Percentiles rank a stretch among this genome's conserved stretches.
phyloP scores from a whole-genome alignment of 2,797 vertebrate genomes.

The Gallinago nigripennis region DNA sequence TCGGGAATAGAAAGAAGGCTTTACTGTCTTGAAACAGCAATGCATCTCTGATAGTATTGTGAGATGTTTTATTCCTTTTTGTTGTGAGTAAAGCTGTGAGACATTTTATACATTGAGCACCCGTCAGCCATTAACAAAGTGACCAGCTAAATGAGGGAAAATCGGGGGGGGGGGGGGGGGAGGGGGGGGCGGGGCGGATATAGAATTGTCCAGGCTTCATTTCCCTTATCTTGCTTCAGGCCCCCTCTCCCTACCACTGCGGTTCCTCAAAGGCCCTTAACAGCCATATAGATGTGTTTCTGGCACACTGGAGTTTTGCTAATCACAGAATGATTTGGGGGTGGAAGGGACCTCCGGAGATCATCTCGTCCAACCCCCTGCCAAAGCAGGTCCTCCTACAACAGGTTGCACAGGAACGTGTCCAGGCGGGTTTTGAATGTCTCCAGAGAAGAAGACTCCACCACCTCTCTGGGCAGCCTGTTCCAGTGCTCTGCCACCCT shows the following conservation, averaged over 20 bases:
- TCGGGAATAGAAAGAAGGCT: neutral
- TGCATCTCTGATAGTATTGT: conserved; percentile 1
- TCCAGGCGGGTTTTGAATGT: too few species aligned
- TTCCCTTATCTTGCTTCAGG: neutral
- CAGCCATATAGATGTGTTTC: fast-evolving
- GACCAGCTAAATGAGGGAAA: neutral
- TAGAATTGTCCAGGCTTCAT: neutral
- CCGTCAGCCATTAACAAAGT: conserved; percentile 55
- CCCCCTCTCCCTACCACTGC: neutral
- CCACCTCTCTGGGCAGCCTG: too few species aligned
- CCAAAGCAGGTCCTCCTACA: too few species aligned
- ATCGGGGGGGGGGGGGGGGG: neutral
- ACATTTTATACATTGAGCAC: conserved; percentile 46
- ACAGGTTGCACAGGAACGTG: too few species aligned
- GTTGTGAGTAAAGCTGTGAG: conserved; percentile 66
- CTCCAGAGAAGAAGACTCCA: too few species aligned
- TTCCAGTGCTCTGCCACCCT: too few species aligned
- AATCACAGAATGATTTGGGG: too few species aligned
- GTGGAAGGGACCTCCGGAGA: too few species aligned
- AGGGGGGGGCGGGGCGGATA: neutral
- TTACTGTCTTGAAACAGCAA: conserved; percentile 45
- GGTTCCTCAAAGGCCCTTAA: neutral
- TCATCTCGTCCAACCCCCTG: too few species aligned
- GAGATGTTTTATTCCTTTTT: conserved; percentile 82
- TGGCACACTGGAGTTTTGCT: neutral